Conservation (phyloP, 1,140 invertebrate species). For the Drosophila kepulauana region DNA sequence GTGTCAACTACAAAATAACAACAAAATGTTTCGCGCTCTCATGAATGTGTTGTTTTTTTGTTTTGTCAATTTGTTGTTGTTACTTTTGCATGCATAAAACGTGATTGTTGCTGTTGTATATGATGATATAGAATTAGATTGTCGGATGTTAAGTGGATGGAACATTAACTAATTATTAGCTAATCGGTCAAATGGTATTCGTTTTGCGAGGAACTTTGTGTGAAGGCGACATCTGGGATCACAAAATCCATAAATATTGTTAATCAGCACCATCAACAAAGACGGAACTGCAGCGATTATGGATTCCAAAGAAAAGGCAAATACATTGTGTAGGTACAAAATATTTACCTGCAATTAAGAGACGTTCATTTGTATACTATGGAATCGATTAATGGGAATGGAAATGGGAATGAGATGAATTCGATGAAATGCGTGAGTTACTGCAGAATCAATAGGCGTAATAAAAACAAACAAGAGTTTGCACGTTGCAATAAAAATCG, state of each 20-base stretch:
- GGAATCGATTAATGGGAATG: constrained; percentile 33
- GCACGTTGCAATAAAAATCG: constrained; percentile 55
- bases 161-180: constrained; percentile 27
- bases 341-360: constrained; percentile 44
- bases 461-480: constrained; percentile 60
- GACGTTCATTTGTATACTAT: background rate
- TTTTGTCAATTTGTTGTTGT: constrained; percentile 18
- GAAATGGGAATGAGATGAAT: constrained; percentile 28
- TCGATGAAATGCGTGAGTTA: constrained; percentile 51
- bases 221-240: too few relatives aligned
- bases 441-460: constrained; percentile 40
- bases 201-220: too few relatives aligned
- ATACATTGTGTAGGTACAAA: constrained; percentile 10
- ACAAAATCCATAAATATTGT: background rate
- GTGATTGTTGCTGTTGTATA: constrained; percentile 51
- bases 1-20: constrained; percentile 78
- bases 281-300: background rate
- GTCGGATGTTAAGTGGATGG: constrained; percentile 23
- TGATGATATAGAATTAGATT: constrained; percentile 20
- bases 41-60: constrained; percentile 46
- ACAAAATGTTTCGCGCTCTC: constrained; percentile 78
- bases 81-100: constrained; percentile 38
- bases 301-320: constrained; percentile 3
- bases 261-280: background rate
- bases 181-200: constrained; percentile 5